Evolutionary conservation across 2,888 invertebrate species (phyloP), one percentile per base, ranked within the genome.

Genomic region (Pachydiplax longipennis): DNA sequence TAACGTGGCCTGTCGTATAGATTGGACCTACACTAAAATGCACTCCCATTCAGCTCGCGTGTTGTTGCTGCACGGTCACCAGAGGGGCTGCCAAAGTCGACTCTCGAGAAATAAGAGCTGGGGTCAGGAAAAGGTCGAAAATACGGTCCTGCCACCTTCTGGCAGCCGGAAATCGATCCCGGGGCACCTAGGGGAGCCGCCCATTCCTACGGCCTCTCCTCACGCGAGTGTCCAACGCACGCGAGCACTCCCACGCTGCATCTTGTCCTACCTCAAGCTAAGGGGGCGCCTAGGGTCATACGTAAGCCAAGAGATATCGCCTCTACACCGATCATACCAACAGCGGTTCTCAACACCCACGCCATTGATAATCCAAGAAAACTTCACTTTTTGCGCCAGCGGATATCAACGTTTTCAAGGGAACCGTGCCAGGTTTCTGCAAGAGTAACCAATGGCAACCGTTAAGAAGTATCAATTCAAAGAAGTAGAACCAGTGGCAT

Each of bases 241-340:
- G 22, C 81, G 44, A 37, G 22, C 40, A 35, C 22, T n/a, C 44
- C 44, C 31, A 12, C 48, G n/a, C 25, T 18, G 48, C 25, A 37
- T 87, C 87, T 61, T 61, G 87, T 37, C 87, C 87, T 87, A 87
- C 87, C 87, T 87, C 87, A 87, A 87, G 87, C 35, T 65, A 65
- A 53, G 61, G 87, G 58, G 83, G 83, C 53, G 35, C 53, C 58
- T 35, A 58, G 83, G 44, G 44, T 44, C 44, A 44, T 44, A 44
- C 44, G 44, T 44, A 44, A 44, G 44, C 44, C 44, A 48, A 44
- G 44, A 37, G 37, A 44, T 44, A 44, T 8, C 44, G 44, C 44
- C 44, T 44, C 44, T 44, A 35, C 58, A 58, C 81, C 37, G 81
- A 10, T n/a, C 81, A 44, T 15, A 13, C 81, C 2, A 40, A 44